Conservation (phyloP, 2,888 invertebrate species). For the Netelia virgata region DNA sequence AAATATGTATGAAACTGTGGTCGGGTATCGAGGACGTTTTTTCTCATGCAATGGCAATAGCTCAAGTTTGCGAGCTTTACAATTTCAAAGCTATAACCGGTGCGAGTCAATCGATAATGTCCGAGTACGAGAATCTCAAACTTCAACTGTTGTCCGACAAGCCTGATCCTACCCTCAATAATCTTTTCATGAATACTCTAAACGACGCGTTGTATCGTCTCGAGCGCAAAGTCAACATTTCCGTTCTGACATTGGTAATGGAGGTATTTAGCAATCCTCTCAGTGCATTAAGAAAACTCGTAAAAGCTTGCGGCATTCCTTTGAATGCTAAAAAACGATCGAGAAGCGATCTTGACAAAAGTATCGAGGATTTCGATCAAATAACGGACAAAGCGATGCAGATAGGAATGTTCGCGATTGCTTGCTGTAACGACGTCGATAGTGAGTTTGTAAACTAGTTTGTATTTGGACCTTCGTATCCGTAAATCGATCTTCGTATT, state of each 20-base stretch:
- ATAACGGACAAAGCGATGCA: slow-evolving; percentile 89
- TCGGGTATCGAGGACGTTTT: slow-evolving; percentile 83
- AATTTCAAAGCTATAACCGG: slow-evolving; percentile 84
- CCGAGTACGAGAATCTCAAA: slow-evolving; percentile 82
- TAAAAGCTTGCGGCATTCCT: slow-evolving; percentile 81
- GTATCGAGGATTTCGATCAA: slow-evolving; percentile 89
- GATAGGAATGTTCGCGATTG: slow-evolving; percentile 90
- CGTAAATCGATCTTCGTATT: neutral
- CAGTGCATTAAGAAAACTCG: slow-evolving; percentile 79
- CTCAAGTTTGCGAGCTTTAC: slow-evolving; percentile 83
- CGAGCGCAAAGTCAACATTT: slow-evolving; percentile 89
- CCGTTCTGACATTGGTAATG: slow-evolving; percentile 87
- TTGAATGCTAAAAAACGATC: slow-evolving; percentile 77
- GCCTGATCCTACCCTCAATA: slow-evolving; percentile 86
- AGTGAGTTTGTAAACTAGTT: slow-evolving; percentile 71
- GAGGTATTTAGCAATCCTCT: slow-evolving; percentile 84
- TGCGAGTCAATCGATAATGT: slow-evolving; percentile 83
- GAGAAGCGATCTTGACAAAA: slow-evolving; percentile 85
- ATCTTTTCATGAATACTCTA: slow-evolving; percentile 87
- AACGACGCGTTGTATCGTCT: slow-evolving; percentile 88
- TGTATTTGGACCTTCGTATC: slow-evolving; percentile 43
- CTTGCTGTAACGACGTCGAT: slow-evolving; percentile 86
- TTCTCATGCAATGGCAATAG: slow-evolving; percentile 84
- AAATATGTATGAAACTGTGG: slow-evolving; percentile 79
- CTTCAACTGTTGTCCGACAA: slow-evolving; percentile 77